Evolutionary conservation across 2,797 vertebrate genomes (phyloP).

Genomic region (Aphelocoma californica): DNA sequence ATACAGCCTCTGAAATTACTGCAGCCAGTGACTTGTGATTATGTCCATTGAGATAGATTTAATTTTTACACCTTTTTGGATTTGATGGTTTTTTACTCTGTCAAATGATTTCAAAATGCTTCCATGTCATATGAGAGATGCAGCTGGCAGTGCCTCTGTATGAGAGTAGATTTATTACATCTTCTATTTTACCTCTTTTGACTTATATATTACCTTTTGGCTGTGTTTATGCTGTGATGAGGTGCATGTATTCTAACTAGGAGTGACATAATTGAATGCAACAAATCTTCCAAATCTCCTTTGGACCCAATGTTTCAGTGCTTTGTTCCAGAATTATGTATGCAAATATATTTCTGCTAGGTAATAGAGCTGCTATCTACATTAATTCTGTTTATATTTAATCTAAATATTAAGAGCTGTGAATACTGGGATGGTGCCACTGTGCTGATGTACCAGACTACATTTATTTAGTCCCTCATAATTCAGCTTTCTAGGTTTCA

Average conservation of each 20-base stretch:
- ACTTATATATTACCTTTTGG: slow-evolving; percentile 3
- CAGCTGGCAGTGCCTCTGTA: neutral
- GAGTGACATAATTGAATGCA: neutral
- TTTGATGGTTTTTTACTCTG: neutral
- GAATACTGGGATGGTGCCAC: neutral
- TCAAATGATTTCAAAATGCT: neutral
- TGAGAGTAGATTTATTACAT: neutral
- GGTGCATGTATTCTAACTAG: neutral
- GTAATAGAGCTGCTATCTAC: neutral
- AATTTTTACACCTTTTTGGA: slow-evolving; percentile 19
- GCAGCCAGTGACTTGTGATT: neutral
- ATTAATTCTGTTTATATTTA: slow-evolving; percentile 23
- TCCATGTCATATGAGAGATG: neutral
- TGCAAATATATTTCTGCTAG: slow-evolving; percentile 18
- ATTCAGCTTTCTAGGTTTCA: neutral
- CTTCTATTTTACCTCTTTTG: neutral
- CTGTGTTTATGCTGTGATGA: slow-evolving; percentile 1
- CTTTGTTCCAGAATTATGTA: slow-evolving; percentile 25
- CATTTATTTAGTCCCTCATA: neutral
- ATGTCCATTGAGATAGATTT: neutral
- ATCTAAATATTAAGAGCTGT: neutral
- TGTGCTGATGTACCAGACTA: neutral
- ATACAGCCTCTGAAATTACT: neutral
- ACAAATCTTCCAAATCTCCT: slow-evolving; percentile 7
- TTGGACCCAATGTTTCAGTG: neutral